These are phyloP conservation scores for Cynopterus brachyotis DNA, from an alignment of 2,113 vertebrate genomes.

Conservation along the genomic window DNA sequence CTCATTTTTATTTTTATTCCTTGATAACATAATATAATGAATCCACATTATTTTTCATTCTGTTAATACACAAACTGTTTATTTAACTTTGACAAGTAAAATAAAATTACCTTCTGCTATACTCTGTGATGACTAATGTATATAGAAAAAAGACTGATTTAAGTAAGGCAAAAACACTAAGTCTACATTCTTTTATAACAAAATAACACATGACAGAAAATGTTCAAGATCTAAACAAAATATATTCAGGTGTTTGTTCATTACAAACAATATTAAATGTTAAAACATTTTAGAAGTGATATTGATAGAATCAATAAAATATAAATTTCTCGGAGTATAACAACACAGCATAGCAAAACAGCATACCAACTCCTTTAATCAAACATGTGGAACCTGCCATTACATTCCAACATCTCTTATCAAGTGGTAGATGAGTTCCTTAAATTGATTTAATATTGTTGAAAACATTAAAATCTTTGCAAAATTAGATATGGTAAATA, in stretches of 20 bases:
- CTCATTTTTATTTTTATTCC: neutral
- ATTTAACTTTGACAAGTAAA: neutral
- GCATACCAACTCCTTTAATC: constrained; percentile 78
- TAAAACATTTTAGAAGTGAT: constrained; percentile 71
- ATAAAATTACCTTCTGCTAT: neutral
- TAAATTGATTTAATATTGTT: constrained; percentile 73
- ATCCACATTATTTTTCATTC: neutral
- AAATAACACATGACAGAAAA: constrained; percentile 57
- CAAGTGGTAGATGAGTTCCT: constrained; percentile 68
- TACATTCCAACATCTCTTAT: constrained; percentile 78
- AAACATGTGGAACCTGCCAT: constrained; percentile 69
- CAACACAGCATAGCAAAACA: constrained; percentile 59
- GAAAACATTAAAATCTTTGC: constrained; percentile 79
- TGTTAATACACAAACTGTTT: neutral
- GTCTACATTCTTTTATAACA: constrained; percentile 24
- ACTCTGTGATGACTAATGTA: neutral
- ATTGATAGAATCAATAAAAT: constrained; percentile 81
- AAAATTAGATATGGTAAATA: constrained; percentile 75
- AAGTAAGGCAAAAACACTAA: constrained; percentile 23
- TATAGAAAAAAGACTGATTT: neutral
- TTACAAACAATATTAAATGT: neutral
- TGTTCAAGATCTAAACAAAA: constrained; percentile 22
- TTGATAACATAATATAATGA: neutral
- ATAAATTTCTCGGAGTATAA: constrained; percentile 81
- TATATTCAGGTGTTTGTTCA: constrained; percentile 38